Base-by-base conservation (phyloP, 2,113 vertebrate genomes). In the Cacatua alba region DNA sequence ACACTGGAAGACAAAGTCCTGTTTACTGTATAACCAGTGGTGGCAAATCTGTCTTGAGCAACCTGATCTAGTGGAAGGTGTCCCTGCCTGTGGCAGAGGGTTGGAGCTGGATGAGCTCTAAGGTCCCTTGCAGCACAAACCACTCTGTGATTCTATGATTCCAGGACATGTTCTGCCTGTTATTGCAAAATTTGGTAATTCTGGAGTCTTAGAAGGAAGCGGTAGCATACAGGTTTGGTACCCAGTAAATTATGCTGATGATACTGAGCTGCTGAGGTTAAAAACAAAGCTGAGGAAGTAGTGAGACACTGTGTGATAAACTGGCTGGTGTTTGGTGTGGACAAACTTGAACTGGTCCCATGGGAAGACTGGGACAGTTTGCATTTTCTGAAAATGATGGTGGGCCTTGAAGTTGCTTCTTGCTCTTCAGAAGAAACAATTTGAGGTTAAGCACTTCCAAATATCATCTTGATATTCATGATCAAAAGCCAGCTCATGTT, bases 231-330 rank as follows among this genome's bases (percentile, higher is more conserved):
- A n/a, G 23, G 28, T 62, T 33, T 68, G 62, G 49, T 48, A 33
- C 41, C 17, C 1, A 11, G 4, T 37, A 29, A 44, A 24, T 43
- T 41, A 8, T 68, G 39, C 44, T 44, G 65, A 9, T 64, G 33
- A 39, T 44, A 18, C 17, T 8, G 76, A 92, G 48, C 48, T 82
- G 23, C 8, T 51, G 37, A 70, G 24, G 33, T 69, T n/a, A n/a
- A 26, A 68, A 69, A n/a, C 24, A 43, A n/a, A 52, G 26, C 19
- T n/a, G 24, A 52, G 43, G 57, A 26, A 6, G 9, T 12, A 26
- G 43, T 26, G 49, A 39, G 64, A 48, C 26, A 44, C 43, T 0
- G 0, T 2, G 1, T 9, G 44, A 46, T 35, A 62, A 43, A 43
- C 17, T 17, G 15, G 11, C 21, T 37, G 29, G 6, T 72, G 37